These are phyloP conservation scores for Cebidichthys violaceus DNA, from an alignment of 2,113 vertebrate genomes.

Conservation along the genomic window DNA sequence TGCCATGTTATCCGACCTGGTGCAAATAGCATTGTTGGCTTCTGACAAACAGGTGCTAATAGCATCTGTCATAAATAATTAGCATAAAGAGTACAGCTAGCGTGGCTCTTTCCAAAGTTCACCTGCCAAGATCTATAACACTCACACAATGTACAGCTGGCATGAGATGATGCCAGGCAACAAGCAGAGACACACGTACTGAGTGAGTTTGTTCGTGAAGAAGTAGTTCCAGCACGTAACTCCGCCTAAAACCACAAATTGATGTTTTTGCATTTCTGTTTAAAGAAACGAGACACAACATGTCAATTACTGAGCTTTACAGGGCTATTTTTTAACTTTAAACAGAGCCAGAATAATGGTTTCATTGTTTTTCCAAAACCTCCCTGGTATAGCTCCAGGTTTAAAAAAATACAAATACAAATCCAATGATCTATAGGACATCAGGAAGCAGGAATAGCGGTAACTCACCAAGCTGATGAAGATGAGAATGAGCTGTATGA, in stretches of 20 bases:
- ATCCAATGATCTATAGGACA: background rate
- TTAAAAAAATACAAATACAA: background rate
- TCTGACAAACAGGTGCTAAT: no score
- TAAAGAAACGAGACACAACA: background rate
- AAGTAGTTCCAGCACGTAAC: background rate
- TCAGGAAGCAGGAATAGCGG: no score
- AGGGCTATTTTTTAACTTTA: background rate
- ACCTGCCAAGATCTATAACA: background rate
- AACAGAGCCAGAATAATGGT: background rate
- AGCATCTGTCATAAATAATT: background rate
- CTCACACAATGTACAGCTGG: no score
- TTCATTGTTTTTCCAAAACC: background rate
- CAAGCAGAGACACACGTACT: background rate
- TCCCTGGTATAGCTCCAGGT: no score
- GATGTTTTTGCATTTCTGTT: background rate
- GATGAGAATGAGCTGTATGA: conserved; percentile 77
- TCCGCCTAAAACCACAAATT: background rate
- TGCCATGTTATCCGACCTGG: no score
- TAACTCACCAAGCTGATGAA: conserved; percentile 79
- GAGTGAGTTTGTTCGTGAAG: background rate
- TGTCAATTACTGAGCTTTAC: background rate
- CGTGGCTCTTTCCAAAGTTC: background rate
- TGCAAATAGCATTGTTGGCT: no score
- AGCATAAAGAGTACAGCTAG: background rate
- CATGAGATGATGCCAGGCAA: background rate